Evolutionary conservation across 2,797 vertebrate species (phyloP), one percentile per base, ranked within the genome.

Genomic region (Thamnophis elegans): DNA sequence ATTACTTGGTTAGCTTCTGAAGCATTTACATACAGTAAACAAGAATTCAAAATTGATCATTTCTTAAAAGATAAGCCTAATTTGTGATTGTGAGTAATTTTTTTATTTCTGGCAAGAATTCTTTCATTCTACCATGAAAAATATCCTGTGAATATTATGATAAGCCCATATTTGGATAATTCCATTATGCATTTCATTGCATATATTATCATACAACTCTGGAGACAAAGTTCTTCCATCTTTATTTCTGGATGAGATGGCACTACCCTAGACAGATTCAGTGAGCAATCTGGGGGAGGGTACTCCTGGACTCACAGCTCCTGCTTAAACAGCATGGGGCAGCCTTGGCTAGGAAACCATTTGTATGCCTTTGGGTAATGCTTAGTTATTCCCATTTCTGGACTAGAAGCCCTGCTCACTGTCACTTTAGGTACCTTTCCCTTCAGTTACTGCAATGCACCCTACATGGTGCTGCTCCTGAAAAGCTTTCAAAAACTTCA

Each of bases 61-160:
- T 92, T 87, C 82, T 85, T 85, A 87, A 65, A 85, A 51, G 12
- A 87, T 26, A 73, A 92, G 68, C 82, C 60, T 90, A 87, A 92
- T 90, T 68, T 87, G 53, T 51, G 53, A 87, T 90, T 90, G 73
- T 78, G 82, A 25, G 13, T 87, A 59, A 51, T 68, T 87, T 86
- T 59, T 62, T 89, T 86, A 55, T 87, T 92, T 62, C 78, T n/a
- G 56, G 16, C 53, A 25, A 59, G n/a, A 62, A 68, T 47, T 87
- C 12, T 73, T 87, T 90, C 68, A 42, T 90, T 68, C 90, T 51
- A 26, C 54, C 20, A 32, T 47, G 36, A 87, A 90, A 87, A 28
- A 68, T 56, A 58, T 87, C 10, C 36, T 62, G 32, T 90, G 32
- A 92, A 73, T 58, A 92, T 86, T 82, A 8, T 10, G 59, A 85